phyloP scores from a whole-genome alignment of 2,888 invertebrate species.

The Autographa pulchrina region DNA sequence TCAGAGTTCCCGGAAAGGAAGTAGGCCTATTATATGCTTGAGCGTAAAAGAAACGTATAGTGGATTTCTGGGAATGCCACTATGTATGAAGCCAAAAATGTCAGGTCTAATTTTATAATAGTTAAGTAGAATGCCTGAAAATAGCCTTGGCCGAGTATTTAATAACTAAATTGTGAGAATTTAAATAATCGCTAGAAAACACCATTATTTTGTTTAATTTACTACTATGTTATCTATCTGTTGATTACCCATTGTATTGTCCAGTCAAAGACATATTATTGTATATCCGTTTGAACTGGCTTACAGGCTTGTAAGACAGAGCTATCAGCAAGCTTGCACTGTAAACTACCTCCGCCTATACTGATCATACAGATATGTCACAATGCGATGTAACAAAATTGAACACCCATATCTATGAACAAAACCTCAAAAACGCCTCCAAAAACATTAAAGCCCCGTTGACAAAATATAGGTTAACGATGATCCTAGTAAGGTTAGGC shows the following conservation, averaged over 20 bases:
- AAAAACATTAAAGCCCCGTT: slow-evolving; percentile 15
- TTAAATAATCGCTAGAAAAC: neutral
- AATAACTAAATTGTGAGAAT: neutral
- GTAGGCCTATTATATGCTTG: neutral
- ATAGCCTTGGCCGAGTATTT: neutral
- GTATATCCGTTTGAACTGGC: too few species aligned
- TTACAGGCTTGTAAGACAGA: too few species aligned
- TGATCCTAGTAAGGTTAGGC: slow-evolving; percentile 34
- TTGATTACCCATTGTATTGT: too few species aligned
- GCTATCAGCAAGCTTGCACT: neutral
- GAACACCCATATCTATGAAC: neutral
- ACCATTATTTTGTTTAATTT: too few species aligned
- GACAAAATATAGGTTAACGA: slow-evolving; percentile 42
- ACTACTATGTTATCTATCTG: too few species aligned
- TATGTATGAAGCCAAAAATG: neutral
- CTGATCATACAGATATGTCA: neutral
- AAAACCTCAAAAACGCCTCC: neutral
- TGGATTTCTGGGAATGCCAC: neutral
- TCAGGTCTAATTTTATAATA: neutral
- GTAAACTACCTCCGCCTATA: neutral
- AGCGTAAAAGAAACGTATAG: neutral
- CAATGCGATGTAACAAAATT: neutral
- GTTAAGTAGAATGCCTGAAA: neutral
- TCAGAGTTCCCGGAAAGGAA: neutral
- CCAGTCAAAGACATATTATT: too few species aligned